Conservation (phyloP, 2,113 vertebrate species). For the Nyctibius bracteatus region DNA sequence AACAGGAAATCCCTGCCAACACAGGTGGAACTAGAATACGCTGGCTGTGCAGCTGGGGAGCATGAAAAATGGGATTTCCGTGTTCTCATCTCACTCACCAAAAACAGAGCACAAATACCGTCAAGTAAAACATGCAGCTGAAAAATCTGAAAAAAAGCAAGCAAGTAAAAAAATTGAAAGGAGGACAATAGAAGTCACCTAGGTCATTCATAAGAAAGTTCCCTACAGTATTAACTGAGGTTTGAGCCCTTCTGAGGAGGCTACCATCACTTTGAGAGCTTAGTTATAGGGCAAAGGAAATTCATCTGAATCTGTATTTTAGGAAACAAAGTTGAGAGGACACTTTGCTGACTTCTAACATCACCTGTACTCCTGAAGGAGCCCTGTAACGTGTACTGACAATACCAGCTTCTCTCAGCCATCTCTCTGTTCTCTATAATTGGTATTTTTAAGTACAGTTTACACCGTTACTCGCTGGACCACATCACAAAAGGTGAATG, state of each 20-base stretch:
- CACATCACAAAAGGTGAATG: neutral
- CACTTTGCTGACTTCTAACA: neutral
- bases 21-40: conserved; percentile 12
- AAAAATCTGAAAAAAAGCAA: neutral
- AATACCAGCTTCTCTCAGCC: neutral
- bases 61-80: conserved; percentile 1
- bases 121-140: neutral
- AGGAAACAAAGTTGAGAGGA: neutral
- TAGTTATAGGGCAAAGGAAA: neutral
- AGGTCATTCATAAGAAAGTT: neutral
- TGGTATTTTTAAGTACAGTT: neutral
- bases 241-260: neutral
- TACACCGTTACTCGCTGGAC: neutral
- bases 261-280: neutral
- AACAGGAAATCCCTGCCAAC: conserved; percentile 41
- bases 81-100: neutral
- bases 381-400: neutral
- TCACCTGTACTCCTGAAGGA: neutral
- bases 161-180: neutral
- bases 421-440: neutral
- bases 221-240: neutral
- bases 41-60: conserved; percentile 13
- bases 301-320: neutral
- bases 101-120: neutral
- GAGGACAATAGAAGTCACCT: neutral